A percentile compares a stretch with the other conserved stretches of the same genome.
Evolutionary conservation across 2,797 vertebrate genomes (phyloP).

Genomic region (Myiothlypis coronata): DNA sequence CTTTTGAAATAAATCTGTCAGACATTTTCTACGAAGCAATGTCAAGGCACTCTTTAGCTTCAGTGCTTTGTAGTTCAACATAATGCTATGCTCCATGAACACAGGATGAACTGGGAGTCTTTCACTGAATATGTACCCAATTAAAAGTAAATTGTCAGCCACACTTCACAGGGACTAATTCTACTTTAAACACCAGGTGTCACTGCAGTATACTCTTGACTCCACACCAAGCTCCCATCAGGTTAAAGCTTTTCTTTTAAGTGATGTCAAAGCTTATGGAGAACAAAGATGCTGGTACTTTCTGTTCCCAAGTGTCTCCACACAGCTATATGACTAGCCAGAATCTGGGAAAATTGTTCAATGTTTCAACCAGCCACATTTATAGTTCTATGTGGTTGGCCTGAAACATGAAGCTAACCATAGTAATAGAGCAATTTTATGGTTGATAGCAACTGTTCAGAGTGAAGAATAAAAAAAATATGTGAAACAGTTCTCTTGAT

Average conservation of each 20-base stretch:
- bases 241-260: not conserved
- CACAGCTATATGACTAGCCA: not conserved
- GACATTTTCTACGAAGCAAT: not conserved
- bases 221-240: not conserved
- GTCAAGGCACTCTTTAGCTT: not conserved
- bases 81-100: not conserved
- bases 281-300: not conserved
- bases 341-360: not conserved
- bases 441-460: not conserved
- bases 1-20: slow-evolving; percentile 23
- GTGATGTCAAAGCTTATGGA: not conserved
- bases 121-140: not conserved
- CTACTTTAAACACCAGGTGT: slow-evolving; percentile 56
- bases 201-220: slow-evolving; percentile 14
- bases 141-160: not conserved
- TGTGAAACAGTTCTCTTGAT: not conserved
- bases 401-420: not conserved
- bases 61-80: not conserved
- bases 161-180: not conserved
- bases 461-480: not conserved
- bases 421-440: not conserved
- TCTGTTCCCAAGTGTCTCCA: not conserved
- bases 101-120: not conserved
- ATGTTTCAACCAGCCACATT: not conserved
- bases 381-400: not conserved